Percentiles rank a stretch among this genome's conserved stretches.
Evolutionary conservation across 2,113 vertebrate genomes (phyloP).

Genomic region (Octodon degus): DNA sequence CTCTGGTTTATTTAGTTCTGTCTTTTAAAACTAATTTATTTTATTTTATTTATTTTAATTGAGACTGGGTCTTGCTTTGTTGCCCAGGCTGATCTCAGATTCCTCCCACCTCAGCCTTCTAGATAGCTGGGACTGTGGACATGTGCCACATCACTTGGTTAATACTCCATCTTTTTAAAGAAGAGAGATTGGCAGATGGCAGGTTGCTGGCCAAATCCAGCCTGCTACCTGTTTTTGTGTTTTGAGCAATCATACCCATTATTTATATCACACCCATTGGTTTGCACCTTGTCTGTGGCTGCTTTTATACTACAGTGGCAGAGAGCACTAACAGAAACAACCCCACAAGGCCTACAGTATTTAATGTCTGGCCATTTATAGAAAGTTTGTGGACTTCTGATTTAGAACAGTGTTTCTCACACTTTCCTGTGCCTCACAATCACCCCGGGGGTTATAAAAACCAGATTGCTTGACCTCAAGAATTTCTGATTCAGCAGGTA

Average conservation of each 20-base stretch:
- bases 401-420: conserved; percentile 38
- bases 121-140: not conserved
- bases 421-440: not conserved
- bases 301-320: not conserved
- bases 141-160: not conserved
- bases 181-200: not conserved
- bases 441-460: not conserved
- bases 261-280: not conserved
- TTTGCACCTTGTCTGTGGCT: not conserved
- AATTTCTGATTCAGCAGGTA: not conserved
- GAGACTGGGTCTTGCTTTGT: not conserved
- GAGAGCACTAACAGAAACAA: not conserved
- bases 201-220: not conserved
- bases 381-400: conserved; percentile 11
- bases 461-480: not conserved
- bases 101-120: not conserved
- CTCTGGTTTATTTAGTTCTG: conserved; percentile 8
- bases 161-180: not conserved
- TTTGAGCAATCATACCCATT: not conserved
- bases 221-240: not conserved
- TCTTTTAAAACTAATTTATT: not conserved
- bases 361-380: conserved; percentile 8
- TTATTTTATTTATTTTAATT: too few relatives aligned
- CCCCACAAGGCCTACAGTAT: conserved; percentile 25
- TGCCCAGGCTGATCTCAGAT: not conserved